Conservation (phyloP, 2,888 invertebrate species). For the Trachelus stipa region DNA sequence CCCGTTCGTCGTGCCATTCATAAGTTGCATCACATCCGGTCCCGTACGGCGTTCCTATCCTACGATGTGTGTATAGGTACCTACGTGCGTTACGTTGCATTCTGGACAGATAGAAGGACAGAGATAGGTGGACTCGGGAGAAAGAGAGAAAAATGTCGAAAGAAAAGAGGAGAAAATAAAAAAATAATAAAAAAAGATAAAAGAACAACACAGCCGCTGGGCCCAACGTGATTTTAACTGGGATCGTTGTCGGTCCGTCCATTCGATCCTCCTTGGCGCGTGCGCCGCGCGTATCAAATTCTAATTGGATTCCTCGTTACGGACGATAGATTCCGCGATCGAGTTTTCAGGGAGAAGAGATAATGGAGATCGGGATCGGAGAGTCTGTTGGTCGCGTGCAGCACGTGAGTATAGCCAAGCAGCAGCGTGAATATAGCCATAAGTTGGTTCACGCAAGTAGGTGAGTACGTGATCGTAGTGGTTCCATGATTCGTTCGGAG, state of each 20-base stretch:
- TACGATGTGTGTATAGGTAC: background rate
- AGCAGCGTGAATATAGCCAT: background rate
- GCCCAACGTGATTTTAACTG: conserved; percentile 34
- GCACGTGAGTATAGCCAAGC: background rate
- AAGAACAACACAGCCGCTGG: conserved; percentile 12
- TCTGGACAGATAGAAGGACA: background rate
- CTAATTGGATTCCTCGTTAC: background rate
- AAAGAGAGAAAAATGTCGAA: background rate
- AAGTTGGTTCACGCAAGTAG: background rate
- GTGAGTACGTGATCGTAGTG: background rate
- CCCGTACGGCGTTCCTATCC: background rate
- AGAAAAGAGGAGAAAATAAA: background rate
- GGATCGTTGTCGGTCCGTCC: conserved; percentile 23
- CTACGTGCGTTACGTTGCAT: background rate
- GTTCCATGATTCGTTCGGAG: background rate
- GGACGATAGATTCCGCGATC: background rate
- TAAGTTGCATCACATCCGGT: conserved; percentile 36
- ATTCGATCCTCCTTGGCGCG: background rate
- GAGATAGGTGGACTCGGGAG: conserved; percentile 11
- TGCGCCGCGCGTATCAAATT: background rate
- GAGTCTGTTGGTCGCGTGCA: background rate
- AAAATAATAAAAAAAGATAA: conserved; percentile 21
- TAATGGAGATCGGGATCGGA: background rate
- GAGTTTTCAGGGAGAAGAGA: background rate
- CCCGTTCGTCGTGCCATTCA: conserved; percentile 32